Evolutionary conservation across 2,797 vertebrate genomes (phyloP), one percentile per base, ranked within the genome.

Genomic region (Ispidina lecontei): DNA sequence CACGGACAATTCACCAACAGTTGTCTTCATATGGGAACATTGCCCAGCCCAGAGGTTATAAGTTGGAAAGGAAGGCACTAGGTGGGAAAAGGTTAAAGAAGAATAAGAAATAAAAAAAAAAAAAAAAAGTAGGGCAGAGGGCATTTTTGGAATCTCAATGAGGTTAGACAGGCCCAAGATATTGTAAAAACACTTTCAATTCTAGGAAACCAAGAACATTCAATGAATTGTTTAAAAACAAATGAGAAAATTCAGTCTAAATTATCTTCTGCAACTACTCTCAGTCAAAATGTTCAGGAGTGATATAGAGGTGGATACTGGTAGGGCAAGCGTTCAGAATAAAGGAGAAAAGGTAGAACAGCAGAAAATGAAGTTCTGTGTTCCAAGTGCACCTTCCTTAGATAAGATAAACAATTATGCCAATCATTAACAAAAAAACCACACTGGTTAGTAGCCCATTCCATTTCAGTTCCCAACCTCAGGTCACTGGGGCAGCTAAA

Each of bases 1-100:
- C 51, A 39, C 0, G 1, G 71, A 52, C 35, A 37, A 69, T 5
- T 35, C 0, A 7, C 58, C 46, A 74, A 58, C 16, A 33, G 11
- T 21, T 55, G 43, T 13, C n/a, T 20, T 91, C 64, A 49, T 29
- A 47, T 1, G 11, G 49, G 58, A 90, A 74, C 44, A 37, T 37
- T 44, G 51, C 22, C 22, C 67, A 63, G 51, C 29, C 49, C 47
- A 47, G n/a, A 82, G 33, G 35, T n/a, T 77, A 29, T 12, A 21
- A 2, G 4, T 6, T 71, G 43, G 23, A 76, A 91, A 75, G 4
- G 7, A 47, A 55, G 9, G 41, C 10, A 22, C 3, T 55, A 11
- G 14, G n/a, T 37, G 12, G 46, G 9, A 22, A 80, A 64, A 82
- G 23, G 51, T 68, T 28, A 85, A 76, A 73, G 70, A 1, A 54